Percentiles rank a stretch among this genome's conserved stretches.
Conservation (phyloP, 2,113 vertebrate species). For the Micromys minutus region DNA sequence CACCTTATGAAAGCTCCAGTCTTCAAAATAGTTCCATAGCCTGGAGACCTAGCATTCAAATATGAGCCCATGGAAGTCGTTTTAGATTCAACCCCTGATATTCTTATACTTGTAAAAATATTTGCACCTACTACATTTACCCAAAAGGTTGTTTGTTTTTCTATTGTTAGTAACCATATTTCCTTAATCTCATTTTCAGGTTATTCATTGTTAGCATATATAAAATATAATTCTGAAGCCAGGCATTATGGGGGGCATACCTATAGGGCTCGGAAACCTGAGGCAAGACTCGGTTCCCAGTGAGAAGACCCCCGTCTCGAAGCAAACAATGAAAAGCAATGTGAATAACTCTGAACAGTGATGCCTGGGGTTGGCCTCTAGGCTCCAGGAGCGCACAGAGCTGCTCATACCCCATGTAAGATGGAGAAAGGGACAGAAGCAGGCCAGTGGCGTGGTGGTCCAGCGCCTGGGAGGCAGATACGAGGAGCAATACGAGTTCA, state of each 20-base stretch:
- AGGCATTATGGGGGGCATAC: background rate
- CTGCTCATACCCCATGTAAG: no score
- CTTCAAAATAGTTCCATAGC: background rate
- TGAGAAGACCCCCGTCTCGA: background rate
- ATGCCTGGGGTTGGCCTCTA: background rate
- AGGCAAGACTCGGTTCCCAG: background rate
- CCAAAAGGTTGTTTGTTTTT: background rate
- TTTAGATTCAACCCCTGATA: background rate
- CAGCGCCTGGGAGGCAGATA: background rate
- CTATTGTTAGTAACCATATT: background rate
- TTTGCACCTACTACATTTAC: background rate
- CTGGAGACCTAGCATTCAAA: background rate
- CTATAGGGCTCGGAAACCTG: background rate
- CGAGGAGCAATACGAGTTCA: background rate
- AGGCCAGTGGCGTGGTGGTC: background rate
- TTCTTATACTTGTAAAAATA: background rate
- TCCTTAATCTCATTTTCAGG: conserved; percentile 25
- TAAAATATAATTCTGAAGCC: background rate
- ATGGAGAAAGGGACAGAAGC: background rate
- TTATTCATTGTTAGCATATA: background rate
- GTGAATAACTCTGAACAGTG: background rate
- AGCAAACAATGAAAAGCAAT: background rate
- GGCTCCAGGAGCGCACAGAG: background rate
- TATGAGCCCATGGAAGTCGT: background rate
- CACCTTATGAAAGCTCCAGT: background rate